These are phyloP conservation scores for Pantherophis guttatus DNA, from an alignment of 2,113 vertebrate species.

Conservation along the genomic window DNA sequence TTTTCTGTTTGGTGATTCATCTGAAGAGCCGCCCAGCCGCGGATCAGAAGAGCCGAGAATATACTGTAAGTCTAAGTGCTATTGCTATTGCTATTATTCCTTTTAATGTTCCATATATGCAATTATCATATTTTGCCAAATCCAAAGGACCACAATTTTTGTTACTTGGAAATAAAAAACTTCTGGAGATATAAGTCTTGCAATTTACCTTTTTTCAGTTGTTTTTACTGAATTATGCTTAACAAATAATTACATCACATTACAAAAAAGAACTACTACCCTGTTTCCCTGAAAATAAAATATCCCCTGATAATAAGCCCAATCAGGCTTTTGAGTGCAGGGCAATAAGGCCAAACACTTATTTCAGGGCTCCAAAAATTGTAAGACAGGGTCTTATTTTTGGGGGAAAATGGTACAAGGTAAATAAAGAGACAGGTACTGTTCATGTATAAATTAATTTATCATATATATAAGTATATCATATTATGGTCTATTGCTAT, in stretches of 20 bases:
- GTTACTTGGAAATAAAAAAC: not conserved
- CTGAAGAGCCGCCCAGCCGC: too few species aligned
- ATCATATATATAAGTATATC: not conserved
- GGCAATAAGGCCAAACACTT: too few species aligned
- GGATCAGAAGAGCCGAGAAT: too few species aligned
- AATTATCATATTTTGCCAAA: slow-evolving; percentile 1
- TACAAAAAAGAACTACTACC: not conserved
- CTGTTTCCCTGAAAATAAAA: too few species aligned
- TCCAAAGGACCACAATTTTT: not conserved
- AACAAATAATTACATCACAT: not conserved
- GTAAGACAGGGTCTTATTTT: too few species aligned
- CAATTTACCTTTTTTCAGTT: not conserved
- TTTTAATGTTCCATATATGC: not conserved
- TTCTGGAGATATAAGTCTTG: not conserved
- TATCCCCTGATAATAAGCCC: too few species aligned
- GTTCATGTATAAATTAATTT: not conserved
- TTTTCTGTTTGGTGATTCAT: too few species aligned
- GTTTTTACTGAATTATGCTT: not conserved
- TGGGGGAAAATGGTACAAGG: too few species aligned
- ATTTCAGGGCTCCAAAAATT: too few species aligned
- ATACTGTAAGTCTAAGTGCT: too few species aligned
- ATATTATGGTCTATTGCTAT: not conserved
- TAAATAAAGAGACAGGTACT: not conserved
- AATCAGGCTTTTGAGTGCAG: too few species aligned
- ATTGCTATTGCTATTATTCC: not conserved